These are phyloP conservation scores for Saccostrea echinata DNA, from an alignment of 1,140 invertebrate species.

Conservation along the genomic window DNA sequence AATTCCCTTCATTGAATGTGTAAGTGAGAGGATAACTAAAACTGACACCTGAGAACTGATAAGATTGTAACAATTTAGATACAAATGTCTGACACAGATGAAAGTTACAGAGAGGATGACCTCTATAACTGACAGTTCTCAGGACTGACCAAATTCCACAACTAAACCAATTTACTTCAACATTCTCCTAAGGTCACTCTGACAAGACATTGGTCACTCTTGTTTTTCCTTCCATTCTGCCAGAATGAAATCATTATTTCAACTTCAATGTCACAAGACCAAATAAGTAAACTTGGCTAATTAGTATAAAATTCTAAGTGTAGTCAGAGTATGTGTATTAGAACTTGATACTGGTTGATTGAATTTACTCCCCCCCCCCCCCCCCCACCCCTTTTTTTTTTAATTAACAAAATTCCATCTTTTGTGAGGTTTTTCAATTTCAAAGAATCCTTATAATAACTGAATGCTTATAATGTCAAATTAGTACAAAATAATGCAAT, in stretches of 20 bases:
- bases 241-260: too few relatives aligned
- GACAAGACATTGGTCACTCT: background rate
- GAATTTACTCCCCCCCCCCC: too few relatives aligned
- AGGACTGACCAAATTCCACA: slow-evolving; percentile 23
- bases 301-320: too few relatives aligned
- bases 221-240: background rate
- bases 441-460: too few relatives aligned
- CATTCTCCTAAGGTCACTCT: background rate
- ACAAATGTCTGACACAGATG: background rate
- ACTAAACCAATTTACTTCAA: slow-evolving; percentile 11
- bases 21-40: background rate
- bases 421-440: too few relatives aligned
- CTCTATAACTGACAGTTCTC: background rate
- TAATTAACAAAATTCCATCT: background rate
- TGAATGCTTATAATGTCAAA: too few relatives aligned
- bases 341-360: too few relatives aligned
- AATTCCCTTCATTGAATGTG: background rate
- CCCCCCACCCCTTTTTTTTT: too few relatives aligned
- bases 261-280: too few relatives aligned
- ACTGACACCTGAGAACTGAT: background rate
- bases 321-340: too few relatives aligned
- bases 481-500: too few relatives aligned
- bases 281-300: too few relatives aligned
- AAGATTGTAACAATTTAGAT: background rate
- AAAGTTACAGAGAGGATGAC: background rate